Evolutionary conservation across 1,140 invertebrate genomes (phyloP), one percentile per base, ranked within the genome.

Genomic region (Bacillus rossius): DNA sequence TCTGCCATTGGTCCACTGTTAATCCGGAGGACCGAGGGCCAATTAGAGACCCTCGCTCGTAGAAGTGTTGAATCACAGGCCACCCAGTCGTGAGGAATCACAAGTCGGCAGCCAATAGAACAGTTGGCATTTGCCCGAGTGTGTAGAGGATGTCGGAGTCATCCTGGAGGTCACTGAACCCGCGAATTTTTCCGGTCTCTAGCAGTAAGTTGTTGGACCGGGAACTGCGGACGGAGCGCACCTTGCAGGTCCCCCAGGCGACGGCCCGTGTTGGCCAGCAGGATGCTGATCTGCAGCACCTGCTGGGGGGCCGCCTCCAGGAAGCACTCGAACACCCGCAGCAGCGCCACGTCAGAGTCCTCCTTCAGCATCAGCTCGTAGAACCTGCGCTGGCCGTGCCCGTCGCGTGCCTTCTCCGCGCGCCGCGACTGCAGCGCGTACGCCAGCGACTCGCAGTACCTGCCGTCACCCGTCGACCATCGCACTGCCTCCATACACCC

Each of bases 261-360:
- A 8, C 50, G 43, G 22, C 25, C 72, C 68, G 45, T 80, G 65
- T 65, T 80, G 71, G 59, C 76, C 69, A 82, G 73, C 65, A 82
- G 79, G 61, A 85, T 85, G 66, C 82, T 86, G 25, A 92, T 76
- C 73, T 94, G 92, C 55, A 94, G 74, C 40, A 93, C 85, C 64
- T 92, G 85, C 69, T 94, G 92, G 5, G 92, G 92, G 0, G 91
- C 91, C 14, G 90, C 84, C 77, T 96, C 92, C 59, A 95, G 79
- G 71, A 94, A 96, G 70, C 88, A 91, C 75, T 96, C 92, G 71
- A 95, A 87, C 49, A 95, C 84, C 65, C 91, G 76, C 51, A 96
- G 75, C 56, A 96, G 74, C 10, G 89, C 87, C 2, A 89, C 87
- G 77, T 94, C 90, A 20, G 88, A 84, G 71, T 93, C 90, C 73